phyloP scores from a whole-genome alignment of 2,797 vertebrate species.

The Gallirallus australis region DNA sequence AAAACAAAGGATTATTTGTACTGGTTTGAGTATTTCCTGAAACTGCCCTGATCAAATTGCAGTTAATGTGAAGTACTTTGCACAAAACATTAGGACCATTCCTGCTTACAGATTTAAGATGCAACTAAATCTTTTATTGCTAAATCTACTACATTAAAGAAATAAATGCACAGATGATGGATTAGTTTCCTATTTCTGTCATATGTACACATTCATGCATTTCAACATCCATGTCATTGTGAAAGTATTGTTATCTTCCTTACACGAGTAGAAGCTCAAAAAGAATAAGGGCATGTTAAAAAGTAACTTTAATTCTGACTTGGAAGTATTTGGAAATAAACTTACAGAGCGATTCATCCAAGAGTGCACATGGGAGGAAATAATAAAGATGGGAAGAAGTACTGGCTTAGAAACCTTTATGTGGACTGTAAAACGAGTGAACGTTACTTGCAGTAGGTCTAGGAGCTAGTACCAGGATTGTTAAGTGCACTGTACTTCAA shows the following conservation, averaged over 20 bases:
- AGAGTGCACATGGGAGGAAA: not conserved
- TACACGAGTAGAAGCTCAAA: not conserved
- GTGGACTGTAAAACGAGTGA: not conserved
- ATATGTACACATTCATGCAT: not conserved
- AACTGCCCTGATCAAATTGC: not conserved
- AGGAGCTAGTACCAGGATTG: not conserved
- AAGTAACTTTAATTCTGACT: not conserved
- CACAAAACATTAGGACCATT: not conserved
- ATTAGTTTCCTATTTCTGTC: not conserved
- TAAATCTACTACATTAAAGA: not conserved
- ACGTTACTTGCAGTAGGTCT: not conserved
- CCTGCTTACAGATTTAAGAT: not conserved
- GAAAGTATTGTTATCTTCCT: not conserved
- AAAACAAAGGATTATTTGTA: not conserved
- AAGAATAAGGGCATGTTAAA: not conserved
- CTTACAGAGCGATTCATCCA: not conserved
- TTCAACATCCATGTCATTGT: not conserved
- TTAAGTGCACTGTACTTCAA: not conserved
- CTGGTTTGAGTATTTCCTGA: not conserved
- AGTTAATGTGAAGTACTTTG: not conserved
- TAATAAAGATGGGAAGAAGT: not conserved
- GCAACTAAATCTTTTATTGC: not conserved
- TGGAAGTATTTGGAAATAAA: not conserved
- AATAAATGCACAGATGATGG: not conserved
- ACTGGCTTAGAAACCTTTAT: not conserved